Evolutionary conservation across 2,888 invertebrate genomes (phyloP).

Genomic region (Escarpia spicata): DNA sequence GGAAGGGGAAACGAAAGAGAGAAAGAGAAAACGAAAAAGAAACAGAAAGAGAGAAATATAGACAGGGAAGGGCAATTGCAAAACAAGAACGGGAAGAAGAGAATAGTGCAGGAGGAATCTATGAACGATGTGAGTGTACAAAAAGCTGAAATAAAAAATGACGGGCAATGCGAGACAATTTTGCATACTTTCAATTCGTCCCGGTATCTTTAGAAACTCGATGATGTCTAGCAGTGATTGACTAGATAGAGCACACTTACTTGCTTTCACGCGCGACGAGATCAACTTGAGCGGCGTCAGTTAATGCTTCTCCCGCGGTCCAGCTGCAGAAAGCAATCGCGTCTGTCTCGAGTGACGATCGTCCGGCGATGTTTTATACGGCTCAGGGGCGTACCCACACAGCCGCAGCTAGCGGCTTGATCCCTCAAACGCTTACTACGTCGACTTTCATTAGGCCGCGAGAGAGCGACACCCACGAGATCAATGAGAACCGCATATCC

Average conservation of each 20-base stretch:
- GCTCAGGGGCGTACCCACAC: neutral
- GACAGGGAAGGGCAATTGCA: neutral
- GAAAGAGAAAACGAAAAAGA: neutral
- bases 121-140: too few species aligned
- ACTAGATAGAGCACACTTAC: neutral
- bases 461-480: slow-evolving; percentile 2
- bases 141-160: too few species aligned
- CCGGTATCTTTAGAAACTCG: neutral
- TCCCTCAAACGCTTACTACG: neutral
- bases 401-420: neutral
- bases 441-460: neutral
- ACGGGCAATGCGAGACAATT: too few species aligned
- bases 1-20: neutral
- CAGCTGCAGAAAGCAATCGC: neutral
- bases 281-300: neutral
- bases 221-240: neutral
- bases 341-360: neutral
- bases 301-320: neutral
- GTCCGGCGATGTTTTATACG: neutral
- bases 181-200: too few species aligned
- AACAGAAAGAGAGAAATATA: neutral
- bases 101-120: too few species aligned
- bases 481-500: neutral
- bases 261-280: neutral
- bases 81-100: neutral